A percentile compares a stretch with the other conserved stretches of the same genome.
These are phyloP conservation scores for Falco punctatus DNA, from an alignment of 2,113 vertebrate species.

Conservation along the genomic window DNA sequence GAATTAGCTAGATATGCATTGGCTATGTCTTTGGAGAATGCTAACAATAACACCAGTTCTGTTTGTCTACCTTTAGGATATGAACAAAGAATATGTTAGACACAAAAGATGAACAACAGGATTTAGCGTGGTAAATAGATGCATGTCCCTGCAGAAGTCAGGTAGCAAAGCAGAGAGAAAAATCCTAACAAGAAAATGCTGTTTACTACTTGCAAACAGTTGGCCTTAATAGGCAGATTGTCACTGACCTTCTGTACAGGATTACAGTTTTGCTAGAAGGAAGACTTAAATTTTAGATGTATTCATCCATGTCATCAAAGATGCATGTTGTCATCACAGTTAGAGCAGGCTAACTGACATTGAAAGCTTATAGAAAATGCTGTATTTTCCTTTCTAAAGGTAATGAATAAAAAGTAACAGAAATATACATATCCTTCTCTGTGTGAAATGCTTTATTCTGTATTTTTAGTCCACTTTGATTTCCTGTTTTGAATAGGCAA, in stretches of 20 bases:
- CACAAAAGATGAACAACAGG: conserved; percentile 22
- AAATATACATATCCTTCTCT: not conserved
- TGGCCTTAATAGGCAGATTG: conserved; percentile 51
- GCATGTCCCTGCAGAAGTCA: conserved; percentile 50
- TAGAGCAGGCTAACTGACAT: conserved; percentile 8
- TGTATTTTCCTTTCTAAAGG: conserved; percentile 1
- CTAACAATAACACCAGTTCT: conserved; percentile 25
- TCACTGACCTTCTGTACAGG: conserved; percentile 58
- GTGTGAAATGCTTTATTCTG: conserved; percentile 16
- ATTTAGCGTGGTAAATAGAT: conserved; percentile 59
- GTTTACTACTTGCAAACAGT: conserved; percentile 9
- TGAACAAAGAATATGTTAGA: conserved; percentile 41
- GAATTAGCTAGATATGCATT: conserved; percentile 56
- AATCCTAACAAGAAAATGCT: conserved; percentile 6
- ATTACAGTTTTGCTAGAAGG: conserved; percentile 51
- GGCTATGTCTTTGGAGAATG: conserved; percentile 39
- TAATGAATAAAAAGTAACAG: not conserved
- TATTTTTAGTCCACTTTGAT: conserved; percentile 45
- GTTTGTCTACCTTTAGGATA: conserved; percentile 38
- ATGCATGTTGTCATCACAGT: conserved; percentile 29
- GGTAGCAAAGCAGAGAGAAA: conserved; percentile 30
- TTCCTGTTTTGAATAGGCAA: conserved; percentile 51
- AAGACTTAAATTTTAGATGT: conserved; percentile 65
- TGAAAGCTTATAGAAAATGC: conserved; percentile 37
- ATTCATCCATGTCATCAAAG: conserved; percentile 66